Base-by-base conservation (phyloP, 2,888 invertebrate species). In the Pasiphila rectangulata region DNA sequence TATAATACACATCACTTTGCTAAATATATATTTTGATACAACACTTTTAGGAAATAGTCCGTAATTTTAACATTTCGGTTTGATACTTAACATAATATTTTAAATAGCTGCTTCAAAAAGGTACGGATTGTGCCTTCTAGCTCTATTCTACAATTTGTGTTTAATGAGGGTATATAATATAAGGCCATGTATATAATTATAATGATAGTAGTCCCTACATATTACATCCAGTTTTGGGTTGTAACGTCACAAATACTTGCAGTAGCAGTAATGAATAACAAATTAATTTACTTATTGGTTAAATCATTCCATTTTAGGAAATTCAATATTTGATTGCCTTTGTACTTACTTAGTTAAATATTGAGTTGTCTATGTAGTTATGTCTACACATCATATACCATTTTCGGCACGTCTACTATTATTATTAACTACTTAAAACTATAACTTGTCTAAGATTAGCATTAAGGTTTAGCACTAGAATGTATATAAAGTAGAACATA, bases 101-200 rank as follows among this genome's bases (percentile, higher is more conserved):
- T 29, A 27, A 41, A 30, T 37, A n/a, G 10, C 65, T 66, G 80
- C 77, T 83, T 76, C 66, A 64, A 38, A n/a, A 59, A 80, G 86
- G 86, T 84, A 87, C 86, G 73, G 73, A 63, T 56, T 70, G 84
- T 86, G 84, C 84, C 86, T 87, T 86, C 69, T 79, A 78, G 63
- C 69, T 62, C 56, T 77, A 75, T 37, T 40, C 37, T 38, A 34
- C 41, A 40, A 40, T 17, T 45, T 75, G 34, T 72, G 64, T n/a
- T 63, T 67, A 64, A 79, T 83, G 81, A 84, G 84, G 85, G 83
- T 85, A 82, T 72, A 75, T 75, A 69, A 44, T 50, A 71, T 74
- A 69, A 32, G 63, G 65, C 69, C 71, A 60, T 82, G 83, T 81
- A 79, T 57, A 80, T 83, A 84, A 60, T 43, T 51, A 48, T 51